phyloP scores from a whole-genome alignment of 2,888 invertebrate genomes.

The Loripinus fragilis region DNA sequence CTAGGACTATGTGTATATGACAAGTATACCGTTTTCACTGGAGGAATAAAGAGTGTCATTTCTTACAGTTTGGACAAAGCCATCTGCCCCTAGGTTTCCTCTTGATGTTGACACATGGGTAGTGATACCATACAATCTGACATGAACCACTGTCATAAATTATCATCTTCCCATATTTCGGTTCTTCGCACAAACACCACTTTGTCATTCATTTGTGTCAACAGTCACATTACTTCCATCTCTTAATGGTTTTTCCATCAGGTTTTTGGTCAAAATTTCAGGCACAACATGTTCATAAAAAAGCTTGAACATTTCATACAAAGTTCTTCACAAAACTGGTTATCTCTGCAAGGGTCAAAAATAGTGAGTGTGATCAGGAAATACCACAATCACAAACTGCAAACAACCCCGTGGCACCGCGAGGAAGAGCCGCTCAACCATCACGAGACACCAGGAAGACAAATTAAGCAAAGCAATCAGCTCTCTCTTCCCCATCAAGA shows the following conservation, averaged over 20 bases:
- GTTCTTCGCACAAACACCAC: conserved; percentile 11
- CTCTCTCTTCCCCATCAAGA: too few relatives aligned
- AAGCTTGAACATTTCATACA: not conserved
- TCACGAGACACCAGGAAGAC: too few relatives aligned
- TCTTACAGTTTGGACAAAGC: too few relatives aligned
- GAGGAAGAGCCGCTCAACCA: too few relatives aligned
- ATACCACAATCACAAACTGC: too few relatives aligned
- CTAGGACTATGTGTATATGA: too few relatives aligned
- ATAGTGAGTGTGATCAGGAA: too few relatives aligned
- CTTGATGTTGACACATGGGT: not conserved
- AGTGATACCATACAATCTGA: not conserved
- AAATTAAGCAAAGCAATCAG: too few relatives aligned
- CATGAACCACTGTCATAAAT: not conserved
- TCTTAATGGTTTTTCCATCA: not conserved
- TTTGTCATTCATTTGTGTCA: not conserved
- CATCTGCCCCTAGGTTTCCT: not conserved
- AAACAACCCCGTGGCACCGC: too few relatives aligned
- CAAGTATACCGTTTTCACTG: too few relatives aligned
- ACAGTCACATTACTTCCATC: not conserved
- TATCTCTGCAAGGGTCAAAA: too few relatives aligned
- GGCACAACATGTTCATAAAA: not conserved
- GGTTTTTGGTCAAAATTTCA: not conserved
- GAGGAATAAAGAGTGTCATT: too few relatives aligned
- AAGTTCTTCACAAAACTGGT: not conserved
- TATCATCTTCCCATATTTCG: conserved; percentile 9